Conservation (phyloP, 2,113 vertebrate species). For the Sialia sialis region DNA sequence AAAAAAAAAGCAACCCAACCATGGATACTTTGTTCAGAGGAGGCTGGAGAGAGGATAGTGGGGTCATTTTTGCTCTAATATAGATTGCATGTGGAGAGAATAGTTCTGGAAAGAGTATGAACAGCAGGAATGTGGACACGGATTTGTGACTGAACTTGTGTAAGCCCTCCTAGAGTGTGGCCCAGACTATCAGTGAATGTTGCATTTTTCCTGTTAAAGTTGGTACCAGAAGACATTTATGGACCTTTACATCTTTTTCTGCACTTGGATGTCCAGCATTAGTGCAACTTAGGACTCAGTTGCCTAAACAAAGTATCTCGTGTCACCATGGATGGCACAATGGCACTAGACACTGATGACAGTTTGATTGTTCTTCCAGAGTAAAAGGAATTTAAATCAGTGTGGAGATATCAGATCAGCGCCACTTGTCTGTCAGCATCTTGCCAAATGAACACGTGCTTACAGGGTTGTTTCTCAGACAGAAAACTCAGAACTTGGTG, state of each 20-base stretch:
- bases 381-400: neutral
- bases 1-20: neutral
- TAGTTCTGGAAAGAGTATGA: neutral
- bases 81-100: neutral
- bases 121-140: neutral
- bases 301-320: neutral
- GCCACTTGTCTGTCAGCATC: neutral
- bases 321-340: neutral
- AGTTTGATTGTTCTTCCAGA: neutral
- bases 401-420: neutral
- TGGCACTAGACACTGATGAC: neutral
- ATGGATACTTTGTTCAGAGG: neutral
- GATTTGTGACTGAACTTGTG: neutral
- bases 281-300: neutral
- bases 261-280: neutral
- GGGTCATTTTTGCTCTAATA: neutral
- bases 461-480: neutral
- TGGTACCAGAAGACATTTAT: neutral
- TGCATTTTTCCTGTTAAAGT: neutral
- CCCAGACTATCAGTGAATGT: neutral
- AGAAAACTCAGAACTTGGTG: neutral
- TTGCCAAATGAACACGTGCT: neutral
- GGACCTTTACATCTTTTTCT: neutral
- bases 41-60: neutral
- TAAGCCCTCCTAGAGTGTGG: neutral